These are phyloP conservation scores for Lottia scabra DNA, from an alignment of 2,888 invertebrate genomes.

Conservation along the genomic window DNA sequence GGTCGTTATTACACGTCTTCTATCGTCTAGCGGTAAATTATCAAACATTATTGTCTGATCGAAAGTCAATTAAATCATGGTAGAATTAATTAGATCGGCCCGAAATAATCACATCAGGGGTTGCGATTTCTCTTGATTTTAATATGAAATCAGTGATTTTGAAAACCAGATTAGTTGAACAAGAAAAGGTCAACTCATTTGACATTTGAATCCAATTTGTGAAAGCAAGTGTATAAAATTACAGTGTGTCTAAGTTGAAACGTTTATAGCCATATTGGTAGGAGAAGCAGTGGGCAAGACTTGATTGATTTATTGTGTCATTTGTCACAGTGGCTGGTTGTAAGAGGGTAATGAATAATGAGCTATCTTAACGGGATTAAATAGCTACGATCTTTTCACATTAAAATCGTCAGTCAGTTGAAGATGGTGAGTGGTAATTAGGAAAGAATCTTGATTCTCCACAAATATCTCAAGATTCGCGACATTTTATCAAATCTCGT, in stretches of 20 bases:
- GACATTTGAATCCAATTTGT: slow-evolving; percentile 6
- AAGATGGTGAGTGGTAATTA: slow-evolving; percentile 26
- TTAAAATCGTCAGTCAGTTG: slow-evolving; percentile 23
- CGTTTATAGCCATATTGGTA: not conserved
- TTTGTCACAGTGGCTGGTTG: slow-evolving; percentile 7
- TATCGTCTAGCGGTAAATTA: too few species aligned
- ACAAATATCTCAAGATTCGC: not conserved
- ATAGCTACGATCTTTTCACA: slow-evolving; percentile 34
- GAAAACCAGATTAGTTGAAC: not conserved
- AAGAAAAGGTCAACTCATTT: slow-evolving; percentile 1
- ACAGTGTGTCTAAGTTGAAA: slow-evolving; percentile 1
- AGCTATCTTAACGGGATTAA: slow-evolving; percentile 53
- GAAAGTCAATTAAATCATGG: too few species aligned
- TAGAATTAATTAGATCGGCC: too few species aligned
- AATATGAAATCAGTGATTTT: slow-evolving; percentile 2
- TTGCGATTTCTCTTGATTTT: not conserved
- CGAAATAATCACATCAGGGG: too few species aligned
- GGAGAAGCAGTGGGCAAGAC: not conserved
- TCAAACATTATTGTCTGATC: too few species aligned
- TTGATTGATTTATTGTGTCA: slow-evolving; percentile 6
- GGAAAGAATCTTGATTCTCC: slow-evolving; percentile 9
- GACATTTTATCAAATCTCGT: not conserved
- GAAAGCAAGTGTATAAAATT: slow-evolving; percentile 6
- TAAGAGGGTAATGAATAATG: slow-evolving; percentile 37
- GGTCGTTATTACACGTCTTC: too few species aligned